Conservation (phyloP, 92 coral and sea anemone species). For the Galaxea fascicularis region DNA sequence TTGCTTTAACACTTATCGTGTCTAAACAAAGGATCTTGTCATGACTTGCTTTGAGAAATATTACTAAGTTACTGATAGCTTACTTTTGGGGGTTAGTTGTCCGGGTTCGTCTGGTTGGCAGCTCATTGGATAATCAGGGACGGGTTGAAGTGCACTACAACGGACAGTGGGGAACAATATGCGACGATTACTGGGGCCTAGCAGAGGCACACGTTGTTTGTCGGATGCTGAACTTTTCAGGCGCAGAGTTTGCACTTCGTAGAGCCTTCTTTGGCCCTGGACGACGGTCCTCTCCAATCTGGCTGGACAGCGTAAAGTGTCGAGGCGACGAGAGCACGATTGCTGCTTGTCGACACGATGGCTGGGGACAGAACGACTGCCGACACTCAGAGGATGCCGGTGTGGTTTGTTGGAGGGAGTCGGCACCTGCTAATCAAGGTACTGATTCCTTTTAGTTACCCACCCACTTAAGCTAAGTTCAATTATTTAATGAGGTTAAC, state of each 20-base stretch:
- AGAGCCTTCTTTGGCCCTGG: constrained; percentile 26
- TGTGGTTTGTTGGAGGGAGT: constrained; percentile 40
- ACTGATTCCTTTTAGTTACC: not conserved
- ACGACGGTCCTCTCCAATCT: not conserved
- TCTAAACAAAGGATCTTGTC: no score
- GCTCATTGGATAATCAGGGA: not conserved
- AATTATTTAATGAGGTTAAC: no score
- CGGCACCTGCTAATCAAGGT: constrained; percentile 14
- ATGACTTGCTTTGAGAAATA: no score
- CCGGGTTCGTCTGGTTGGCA: constrained; percentile 7
- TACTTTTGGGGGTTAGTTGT: not conserved
- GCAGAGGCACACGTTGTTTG: constrained; percentile 43
- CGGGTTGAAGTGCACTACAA: constrained; percentile 30
- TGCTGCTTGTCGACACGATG: constrained; percentile 48
- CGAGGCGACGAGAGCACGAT: constrained; percentile 57
- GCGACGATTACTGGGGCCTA: constrained; percentile 45
- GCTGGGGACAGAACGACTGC: constrained; percentile 41
- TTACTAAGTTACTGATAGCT: not conserved
- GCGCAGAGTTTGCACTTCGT: constrained; percentile 26
- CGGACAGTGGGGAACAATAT: constrained; percentile 40
- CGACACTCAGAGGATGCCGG: constrained; percentile 34
- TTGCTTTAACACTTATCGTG: no score
- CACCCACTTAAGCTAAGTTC: not conserved
- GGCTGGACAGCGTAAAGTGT: constrained; percentile 37
- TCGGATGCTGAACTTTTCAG: constrained; percentile 47